phyloP scores from a whole-genome alignment of 2,888 invertebrate species.

The Cylindroiulus punctatus region DNA sequence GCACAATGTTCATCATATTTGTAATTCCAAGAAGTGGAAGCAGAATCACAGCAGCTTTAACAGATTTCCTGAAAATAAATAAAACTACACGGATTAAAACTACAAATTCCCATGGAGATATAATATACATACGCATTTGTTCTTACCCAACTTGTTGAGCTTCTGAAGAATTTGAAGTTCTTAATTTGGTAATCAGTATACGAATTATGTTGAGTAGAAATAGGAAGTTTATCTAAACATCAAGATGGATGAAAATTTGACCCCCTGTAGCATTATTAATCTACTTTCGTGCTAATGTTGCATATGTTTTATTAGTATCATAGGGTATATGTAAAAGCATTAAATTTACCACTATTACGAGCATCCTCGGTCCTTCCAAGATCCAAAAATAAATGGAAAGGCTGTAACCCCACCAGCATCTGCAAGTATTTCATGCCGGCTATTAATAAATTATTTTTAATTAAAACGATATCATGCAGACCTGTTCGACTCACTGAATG shows the following conservation, averaged over 20 bases:
- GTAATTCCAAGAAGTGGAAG: conserved; percentile 60
- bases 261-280: no score
- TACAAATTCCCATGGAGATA: not conserved
- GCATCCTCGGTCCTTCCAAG: conserved; percentile 1
- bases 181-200: conserved; percentile 79
- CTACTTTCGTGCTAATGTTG: not conserved
- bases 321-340: not conserved
- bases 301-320: not conserved
- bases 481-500: not conserved
- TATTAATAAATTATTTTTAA: not conserved
- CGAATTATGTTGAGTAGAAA: conserved; percentile 83
- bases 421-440: not conserved
- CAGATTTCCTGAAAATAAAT: conserved; percentile 59
- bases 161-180: conserved; percentile 78
- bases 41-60: conserved; percentile 59
- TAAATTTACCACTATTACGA: not conserved
- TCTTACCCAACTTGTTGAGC: conserved; percentile 74
- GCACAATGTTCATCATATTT: conserved; percentile 78
- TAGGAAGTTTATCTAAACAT: conserved; percentile 77
- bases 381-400: conserved; percentile 36
- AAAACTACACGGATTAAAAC: not conserved
- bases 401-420: conserved; percentile 33
- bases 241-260: not conserved
- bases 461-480: no score
- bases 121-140: not conserved